A percentile compares a stretch with the other conserved stretches of the same genome.
Evolutionary conservation across 2,113 vertebrate species (phyloP).

Genomic region (Lampris incognitus): DNA sequence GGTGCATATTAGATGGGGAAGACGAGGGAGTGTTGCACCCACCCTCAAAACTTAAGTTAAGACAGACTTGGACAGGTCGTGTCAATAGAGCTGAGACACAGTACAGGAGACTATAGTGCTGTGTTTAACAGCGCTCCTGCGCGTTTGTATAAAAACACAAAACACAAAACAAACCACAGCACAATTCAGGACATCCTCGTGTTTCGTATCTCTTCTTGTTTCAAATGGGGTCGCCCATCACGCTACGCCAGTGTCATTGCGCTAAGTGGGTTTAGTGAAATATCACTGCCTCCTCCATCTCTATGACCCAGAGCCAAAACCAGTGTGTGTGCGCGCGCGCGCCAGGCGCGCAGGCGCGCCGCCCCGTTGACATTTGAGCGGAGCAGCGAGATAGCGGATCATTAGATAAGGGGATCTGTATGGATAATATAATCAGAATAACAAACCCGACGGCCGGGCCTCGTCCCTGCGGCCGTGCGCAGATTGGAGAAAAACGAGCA

Average conservation of each 20-base stretch:
- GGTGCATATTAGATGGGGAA: no score
- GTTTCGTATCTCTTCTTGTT: background rate
- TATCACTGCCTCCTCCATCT: background rate
- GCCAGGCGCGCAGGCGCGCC: background rate
- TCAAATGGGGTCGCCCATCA: conserved; percentile 3
- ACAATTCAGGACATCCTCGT: background rate
- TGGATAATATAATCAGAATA: conserved; percentile 48
- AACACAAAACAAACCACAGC: background rate
- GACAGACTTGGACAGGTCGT: no score
- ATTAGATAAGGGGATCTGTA: conserved; percentile 26
- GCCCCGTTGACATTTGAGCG: conserved; percentile 7
- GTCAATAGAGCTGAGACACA: no score
- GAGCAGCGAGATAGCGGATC: no score
- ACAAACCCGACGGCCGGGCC: conserved; percentile 15
- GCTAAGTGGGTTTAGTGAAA: conserved; percentile 19
- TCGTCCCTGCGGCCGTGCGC: background rate
- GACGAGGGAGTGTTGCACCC: no score
- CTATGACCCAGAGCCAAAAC: conserved; percentile 20
- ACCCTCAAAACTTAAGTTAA: no score
- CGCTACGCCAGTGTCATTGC: conserved; percentile 9
- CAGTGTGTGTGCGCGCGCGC: background rate
- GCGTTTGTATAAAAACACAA: no score
- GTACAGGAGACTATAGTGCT: no score
- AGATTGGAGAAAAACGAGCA: no score
- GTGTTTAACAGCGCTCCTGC: no score